Conservation (phyloP, 2,888 invertebrate genomes). For the Myopa testacea region DNA sequence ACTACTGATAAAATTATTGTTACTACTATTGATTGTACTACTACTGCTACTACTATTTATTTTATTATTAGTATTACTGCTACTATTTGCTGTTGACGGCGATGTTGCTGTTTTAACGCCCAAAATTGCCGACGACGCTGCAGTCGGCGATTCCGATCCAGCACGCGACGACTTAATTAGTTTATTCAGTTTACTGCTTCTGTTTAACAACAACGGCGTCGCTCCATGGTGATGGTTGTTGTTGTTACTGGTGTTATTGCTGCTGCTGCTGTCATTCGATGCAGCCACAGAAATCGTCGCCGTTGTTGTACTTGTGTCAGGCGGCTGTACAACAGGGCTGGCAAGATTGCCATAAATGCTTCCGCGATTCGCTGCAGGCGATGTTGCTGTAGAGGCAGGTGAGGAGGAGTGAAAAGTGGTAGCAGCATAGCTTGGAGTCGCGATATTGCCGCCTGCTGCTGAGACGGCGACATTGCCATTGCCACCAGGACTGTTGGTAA, state of each 20-base stretch:
- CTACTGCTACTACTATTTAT: slow-evolving; percentile 54
- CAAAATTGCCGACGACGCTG: slow-evolving; percentile 53
- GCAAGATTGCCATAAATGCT: slow-evolving; percentile 63
- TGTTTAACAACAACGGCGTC: slow-evolving; percentile 57
- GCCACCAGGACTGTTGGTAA: slow-evolving; percentile 66
- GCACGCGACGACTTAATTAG: slow-evolving; percentile 65
- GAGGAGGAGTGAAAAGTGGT: slow-evolving; percentile 54
- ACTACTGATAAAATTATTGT: slow-evolving; percentile 62
- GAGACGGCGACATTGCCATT: slow-evolving; percentile 65
- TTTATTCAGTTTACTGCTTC: slow-evolving; percentile 63
- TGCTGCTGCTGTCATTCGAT: slow-evolving; percentile 43
- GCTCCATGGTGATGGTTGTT: slow-evolving; percentile 41
- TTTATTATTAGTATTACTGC: slow-evolving; percentile 50
- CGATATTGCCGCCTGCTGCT: slow-evolving; percentile 53
- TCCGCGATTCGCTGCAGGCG: slow-evolving; percentile 50
- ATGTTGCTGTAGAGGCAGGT: slow-evolving; percentile 59
- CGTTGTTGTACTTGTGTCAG: slow-evolving; percentile 50
- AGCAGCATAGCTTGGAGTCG: slow-evolving; percentile 48
- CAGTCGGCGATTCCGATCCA: slow-evolving; percentile 71
- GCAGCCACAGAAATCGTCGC: slow-evolving; percentile 43
- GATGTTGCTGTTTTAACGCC: slow-evolving; percentile 47
- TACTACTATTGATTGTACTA: slow-evolving; percentile 67
- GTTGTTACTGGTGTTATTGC: slow-evolving; percentile 44
- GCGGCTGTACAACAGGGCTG: slow-evolving; percentile 57
- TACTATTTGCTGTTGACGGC: slow-evolving; percentile 55